These are phyloP conservation scores for Noctua janthe DNA, from an alignment of 2,888 invertebrate genomes.

Conservation along the genomic window DNA sequence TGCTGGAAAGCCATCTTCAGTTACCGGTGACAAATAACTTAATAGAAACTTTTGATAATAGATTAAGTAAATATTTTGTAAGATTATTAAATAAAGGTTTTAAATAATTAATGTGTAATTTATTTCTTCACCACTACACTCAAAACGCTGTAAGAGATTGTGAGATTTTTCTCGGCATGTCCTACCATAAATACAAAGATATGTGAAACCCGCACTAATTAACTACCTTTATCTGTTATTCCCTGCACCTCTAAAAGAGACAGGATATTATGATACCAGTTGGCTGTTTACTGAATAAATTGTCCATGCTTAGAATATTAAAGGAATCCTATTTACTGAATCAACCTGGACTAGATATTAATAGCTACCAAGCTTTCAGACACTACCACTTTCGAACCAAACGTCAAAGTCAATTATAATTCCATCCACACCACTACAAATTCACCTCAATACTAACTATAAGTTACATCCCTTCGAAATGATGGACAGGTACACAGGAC, in stretches of 20 bases:
- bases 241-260: background rate
- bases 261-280: background rate
- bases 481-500: constrained; percentile 35
- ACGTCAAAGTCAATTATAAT: constrained; percentile 5
- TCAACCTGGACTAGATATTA: background rate
- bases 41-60: background rate
- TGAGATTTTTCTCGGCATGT: background rate
- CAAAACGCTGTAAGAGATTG: background rate
- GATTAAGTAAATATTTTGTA: too few species aligned
- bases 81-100: too few species aligned
- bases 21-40: background rate
- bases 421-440: background rate
- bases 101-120: too few species aligned
- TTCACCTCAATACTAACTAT: background rate
- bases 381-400: background rate
- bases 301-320: background rate
- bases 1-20: too few species aligned
- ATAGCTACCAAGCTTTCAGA: background rate
- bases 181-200: background rate
- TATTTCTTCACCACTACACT: background rate
- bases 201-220: background rate
- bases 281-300: background rate
- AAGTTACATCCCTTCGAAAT: background rate
- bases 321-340: background rate
- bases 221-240: background rate